These are phyloP conservation scores for Ganaspis sp. DNA, from an alignment of 1,140 invertebrate species.

Conservation along the genomic window DNA sequence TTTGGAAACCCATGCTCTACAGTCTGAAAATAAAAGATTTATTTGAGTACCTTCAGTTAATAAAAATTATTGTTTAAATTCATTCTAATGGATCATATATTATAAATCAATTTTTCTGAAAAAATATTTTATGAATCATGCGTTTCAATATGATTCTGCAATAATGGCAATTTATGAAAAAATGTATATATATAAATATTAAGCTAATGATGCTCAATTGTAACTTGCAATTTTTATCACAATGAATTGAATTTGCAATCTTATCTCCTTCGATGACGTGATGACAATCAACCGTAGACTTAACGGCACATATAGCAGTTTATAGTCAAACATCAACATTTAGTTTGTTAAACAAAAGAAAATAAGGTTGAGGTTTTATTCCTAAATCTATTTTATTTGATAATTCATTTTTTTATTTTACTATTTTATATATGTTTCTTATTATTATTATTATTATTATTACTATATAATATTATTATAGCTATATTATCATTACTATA, in stretches of 20 bases:
- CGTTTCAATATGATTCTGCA: too few species aligned
- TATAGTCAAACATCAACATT: not conserved
- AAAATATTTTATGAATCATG: too few species aligned
- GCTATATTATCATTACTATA: too few species aligned
- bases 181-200: not conserved
- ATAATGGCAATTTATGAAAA: not conserved
- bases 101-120: too few species aligned
- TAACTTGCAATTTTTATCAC: not conserved
- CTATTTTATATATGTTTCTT: too few species aligned
- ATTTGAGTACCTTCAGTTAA: not conserved
- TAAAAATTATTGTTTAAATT: not conserved
- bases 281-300: too few species aligned
- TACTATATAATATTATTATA: too few species aligned
- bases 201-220: not conserved
- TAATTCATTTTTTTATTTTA: too few species aligned
- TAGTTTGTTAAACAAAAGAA: not conserved
- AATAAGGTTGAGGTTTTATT: not conserved
- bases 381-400: too few species aligned
- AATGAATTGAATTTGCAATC: not conserved
- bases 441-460: too few species aligned
- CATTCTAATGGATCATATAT: too few species aligned
- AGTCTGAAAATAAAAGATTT: constrained; percentile 82
- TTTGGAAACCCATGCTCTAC: constrained; percentile 97
- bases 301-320: not conserved
- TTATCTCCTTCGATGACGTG: not conserved